Percentiles rank a stretch among this genome's conserved stretches.
phyloP scores from a whole-genome alignment of 2,797 vertebrate species.

The Microcaecilia unicolor region DNA sequence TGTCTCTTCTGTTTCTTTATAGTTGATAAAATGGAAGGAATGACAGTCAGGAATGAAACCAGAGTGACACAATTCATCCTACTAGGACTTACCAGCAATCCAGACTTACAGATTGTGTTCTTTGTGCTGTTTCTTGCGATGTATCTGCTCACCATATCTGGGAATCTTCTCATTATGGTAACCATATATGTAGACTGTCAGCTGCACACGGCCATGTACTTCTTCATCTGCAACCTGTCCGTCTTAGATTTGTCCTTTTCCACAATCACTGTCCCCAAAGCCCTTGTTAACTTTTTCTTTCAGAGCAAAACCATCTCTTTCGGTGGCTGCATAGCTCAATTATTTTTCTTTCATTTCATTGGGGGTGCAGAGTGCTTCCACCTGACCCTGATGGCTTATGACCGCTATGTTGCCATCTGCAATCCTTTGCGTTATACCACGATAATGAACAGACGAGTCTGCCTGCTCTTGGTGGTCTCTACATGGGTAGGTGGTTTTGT shows the following conservation, averaged over 20 bases:
- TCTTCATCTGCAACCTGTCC: slow-evolving; percentile 42
- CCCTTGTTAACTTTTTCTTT: slow-evolving; percentile 30
- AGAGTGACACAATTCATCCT: not conserved
- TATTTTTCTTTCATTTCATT: slow-evolving; percentile 46
- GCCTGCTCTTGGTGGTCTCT: slow-evolving; percentile 15
- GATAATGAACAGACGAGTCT: slow-evolving; percentile 40
- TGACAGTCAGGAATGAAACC: not conserved
- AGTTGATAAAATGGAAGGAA: too few relatives aligned
- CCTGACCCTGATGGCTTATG: too few relatives aligned
- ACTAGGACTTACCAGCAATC: not conserved
- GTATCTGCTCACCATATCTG: slow-evolving; percentile 30
- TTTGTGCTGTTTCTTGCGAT: slow-evolving; percentile 29
- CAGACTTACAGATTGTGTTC: slow-evolving; percentile 11
- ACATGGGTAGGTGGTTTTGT: slow-evolving; percentile 32
- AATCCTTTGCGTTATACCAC: slow-evolving; percentile 37
- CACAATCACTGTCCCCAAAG: slow-evolving; percentile 41
- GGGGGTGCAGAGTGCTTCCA: too few relatives aligned
- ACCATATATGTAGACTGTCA: slow-evolving; percentile 16
- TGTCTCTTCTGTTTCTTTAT: too few relatives aligned
- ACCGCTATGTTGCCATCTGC: slow-evolving; percentile 46
- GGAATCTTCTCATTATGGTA: slow-evolving; percentile 34
- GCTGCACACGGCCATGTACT: slow-evolving; percentile 42
- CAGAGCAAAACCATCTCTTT: slow-evolving; percentile 34
- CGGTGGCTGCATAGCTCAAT: slow-evolving; percentile 32
- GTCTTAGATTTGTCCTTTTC: slow-evolving; percentile 44